Conservation (phyloP, 2,888 invertebrate species). For the Eretmocerus hayati region DNA sequence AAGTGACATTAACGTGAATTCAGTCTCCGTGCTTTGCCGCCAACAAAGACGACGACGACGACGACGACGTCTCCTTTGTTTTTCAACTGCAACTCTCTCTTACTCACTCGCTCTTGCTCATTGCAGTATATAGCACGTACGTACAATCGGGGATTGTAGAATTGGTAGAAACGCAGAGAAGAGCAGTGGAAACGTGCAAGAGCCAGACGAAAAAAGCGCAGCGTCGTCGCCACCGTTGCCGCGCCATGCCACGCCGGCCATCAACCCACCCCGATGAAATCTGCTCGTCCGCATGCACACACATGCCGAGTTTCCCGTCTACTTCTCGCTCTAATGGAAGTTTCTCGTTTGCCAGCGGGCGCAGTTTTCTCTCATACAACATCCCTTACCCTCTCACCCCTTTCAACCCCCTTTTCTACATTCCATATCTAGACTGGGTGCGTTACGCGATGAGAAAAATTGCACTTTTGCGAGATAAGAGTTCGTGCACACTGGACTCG, state of each 20-base stretch:
- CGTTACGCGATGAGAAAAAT: too few species aligned
- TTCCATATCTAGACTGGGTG: too few species aligned
- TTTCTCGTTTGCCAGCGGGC: conserved; percentile 32
- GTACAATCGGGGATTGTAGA: too few species aligned
- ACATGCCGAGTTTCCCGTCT: not conserved
- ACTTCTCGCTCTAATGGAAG: conserved; percentile 34
- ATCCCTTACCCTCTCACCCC: not conserved
- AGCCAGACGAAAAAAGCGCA: conserved; percentile 15
- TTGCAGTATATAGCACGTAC: not conserved
- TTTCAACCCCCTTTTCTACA: too few species aligned
- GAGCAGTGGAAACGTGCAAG: conserved; percentile 1
- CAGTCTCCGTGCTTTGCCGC: too few species aligned
- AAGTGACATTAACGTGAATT: conserved; percentile 20
- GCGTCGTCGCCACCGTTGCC: too few species aligned
- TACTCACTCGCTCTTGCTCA: not conserved
- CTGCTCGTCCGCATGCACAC: conserved; percentile 11
- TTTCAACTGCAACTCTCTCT: conserved; percentile 9
- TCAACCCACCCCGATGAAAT: conserved; percentile 17
- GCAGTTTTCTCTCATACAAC: too few species aligned
- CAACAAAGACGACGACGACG: too few species aligned
- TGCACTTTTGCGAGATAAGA: too few species aligned
- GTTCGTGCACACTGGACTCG: conserved; percentile 30
- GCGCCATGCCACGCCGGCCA: too few species aligned
- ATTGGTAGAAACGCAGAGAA: too few species aligned
- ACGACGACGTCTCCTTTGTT: conserved; percentile 18